phyloP scores from a whole-genome alignment of 2,797 vertebrate genomes.

The Anabas testudineus region DNA sequence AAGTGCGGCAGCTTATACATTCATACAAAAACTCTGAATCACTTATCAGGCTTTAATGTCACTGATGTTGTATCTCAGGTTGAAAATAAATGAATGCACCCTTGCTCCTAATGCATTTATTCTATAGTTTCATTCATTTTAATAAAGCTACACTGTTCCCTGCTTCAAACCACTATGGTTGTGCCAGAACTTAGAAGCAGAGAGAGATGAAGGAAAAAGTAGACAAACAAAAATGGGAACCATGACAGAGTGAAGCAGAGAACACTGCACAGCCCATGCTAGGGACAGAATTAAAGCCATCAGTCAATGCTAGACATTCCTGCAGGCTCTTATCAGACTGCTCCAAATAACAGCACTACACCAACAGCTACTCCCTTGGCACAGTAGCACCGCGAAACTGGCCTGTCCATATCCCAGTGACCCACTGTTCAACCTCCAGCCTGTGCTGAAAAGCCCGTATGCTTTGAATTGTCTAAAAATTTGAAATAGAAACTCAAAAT shows the following conservation, averaged over 20 bases:
- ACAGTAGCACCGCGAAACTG: constrained; percentile 31
- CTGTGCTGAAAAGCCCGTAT: not conserved
- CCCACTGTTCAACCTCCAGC: constrained; percentile 58
- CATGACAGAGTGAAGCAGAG: constrained; percentile 18
- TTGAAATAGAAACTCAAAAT: constrained; percentile 6
- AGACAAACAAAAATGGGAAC: constrained; percentile 3
- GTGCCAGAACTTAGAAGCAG: not conserved
- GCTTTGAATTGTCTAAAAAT: constrained; percentile 11
- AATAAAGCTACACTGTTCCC: constrained; percentile 5
- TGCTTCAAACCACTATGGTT: not conserved
- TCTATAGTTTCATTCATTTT: constrained; percentile 2
- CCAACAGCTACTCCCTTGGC: constrained; percentile 45
- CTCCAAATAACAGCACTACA: constrained; percentile 67
- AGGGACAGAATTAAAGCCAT: constrained; percentile 71
- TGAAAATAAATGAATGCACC: constrained; percentile 5
- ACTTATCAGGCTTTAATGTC: not conserved
- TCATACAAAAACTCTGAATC: not conserved
- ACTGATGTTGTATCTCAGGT: not conserved
- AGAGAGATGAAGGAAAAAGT: not conserved
- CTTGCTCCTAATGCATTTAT: constrained; percentile 5
- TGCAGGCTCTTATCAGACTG: constrained; percentile 71
- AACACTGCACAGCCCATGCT: constrained; percentile 42
- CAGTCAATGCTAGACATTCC: constrained; percentile 73
- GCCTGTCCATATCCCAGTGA: constrained; percentile 65
- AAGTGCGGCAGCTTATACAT: not conserved